A percentile compares a stretch with the other conserved stretches of the same genome.
phyloP scores from a whole-genome alignment of 2,797 vertebrate species.

The Eremophila alpestris region DNA sequence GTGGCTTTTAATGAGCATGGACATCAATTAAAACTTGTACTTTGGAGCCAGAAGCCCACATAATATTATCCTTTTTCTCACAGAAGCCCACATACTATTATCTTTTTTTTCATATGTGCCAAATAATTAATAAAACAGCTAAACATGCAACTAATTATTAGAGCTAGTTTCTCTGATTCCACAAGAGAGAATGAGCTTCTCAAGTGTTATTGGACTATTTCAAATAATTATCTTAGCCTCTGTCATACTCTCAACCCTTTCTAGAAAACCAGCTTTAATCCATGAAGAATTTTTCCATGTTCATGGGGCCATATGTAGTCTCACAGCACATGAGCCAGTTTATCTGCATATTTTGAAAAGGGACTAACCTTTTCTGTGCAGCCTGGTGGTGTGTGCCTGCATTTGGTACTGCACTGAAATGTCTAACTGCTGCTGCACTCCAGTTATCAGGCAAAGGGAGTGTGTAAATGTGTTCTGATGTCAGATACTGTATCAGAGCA shows the following conservation, averaged over 20 bases:
- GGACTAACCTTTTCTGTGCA: not conserved
- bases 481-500: not conserved
- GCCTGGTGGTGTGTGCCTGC: not conserved
- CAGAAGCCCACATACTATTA: not conserved
- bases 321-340: not conserved
- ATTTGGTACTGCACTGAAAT: not conserved
- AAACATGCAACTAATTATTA: not conserved
- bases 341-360: not conserved
- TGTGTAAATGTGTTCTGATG: not conserved
- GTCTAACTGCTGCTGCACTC: not conserved
- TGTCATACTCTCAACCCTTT: not conserved
- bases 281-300: not conserved
- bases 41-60: not conserved
- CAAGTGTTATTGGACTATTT: not conserved
- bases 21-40: not conserved
- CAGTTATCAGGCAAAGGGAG: not conserved
- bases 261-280: not conserved
- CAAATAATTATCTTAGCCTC: not conserved
- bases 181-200: not conserved
- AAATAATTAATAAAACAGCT: not conserved
- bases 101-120: not conserved
- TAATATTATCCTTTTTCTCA: not conserved
- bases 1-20: not conserved
- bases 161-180: not conserved
- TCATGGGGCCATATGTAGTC: rapidly evolving